Conservation (phyloP, 2,888 invertebrate species). For the Orgyia antiqua region DNA sequence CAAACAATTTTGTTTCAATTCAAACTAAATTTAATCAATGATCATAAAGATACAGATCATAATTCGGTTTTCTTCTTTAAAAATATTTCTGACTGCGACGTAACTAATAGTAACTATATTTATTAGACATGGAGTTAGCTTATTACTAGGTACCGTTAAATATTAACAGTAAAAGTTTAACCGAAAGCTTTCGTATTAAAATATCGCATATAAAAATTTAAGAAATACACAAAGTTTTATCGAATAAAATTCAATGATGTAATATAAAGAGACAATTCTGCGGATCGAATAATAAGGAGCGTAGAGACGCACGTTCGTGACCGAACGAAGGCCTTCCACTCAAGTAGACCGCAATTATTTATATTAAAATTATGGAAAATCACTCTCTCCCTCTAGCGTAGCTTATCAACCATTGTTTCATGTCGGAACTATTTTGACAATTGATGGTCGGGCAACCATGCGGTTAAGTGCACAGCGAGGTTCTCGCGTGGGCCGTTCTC, state of each 20-base stretch:
- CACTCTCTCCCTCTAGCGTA: slow-evolving; percentile 43
- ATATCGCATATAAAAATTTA: no score
- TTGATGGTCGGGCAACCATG: slow-evolving; percentile 36
- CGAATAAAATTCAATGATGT: slow-evolving; percentile 20
- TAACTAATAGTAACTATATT: no score
- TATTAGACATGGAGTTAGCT: no score
- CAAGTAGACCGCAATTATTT: slow-evolving; percentile 53
- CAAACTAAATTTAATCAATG: no score
- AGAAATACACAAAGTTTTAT: no score
- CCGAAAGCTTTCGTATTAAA: no score
- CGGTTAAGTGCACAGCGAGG: slow-evolving; percentile 32
- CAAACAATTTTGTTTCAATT: no score
- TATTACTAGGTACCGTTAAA: no score
- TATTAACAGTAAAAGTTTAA: no score
- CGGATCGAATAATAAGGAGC: slow-evolving; percentile 37
- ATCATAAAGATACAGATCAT: no score
- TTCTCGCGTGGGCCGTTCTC: slow-evolving; percentile 51
- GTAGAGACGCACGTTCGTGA: slow-evolving; percentile 50
- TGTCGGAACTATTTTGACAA: slow-evolving; percentile 49
- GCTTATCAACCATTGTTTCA: slow-evolving; percentile 49
- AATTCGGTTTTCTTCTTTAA: no score
- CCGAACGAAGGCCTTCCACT: slow-evolving; percentile 49
- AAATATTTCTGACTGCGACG: no score
- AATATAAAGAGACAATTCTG: slow-evolving; percentile 27
- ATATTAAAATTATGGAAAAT: slow-evolving; percentile 59